phyloP scores from a whole-genome alignment of 2,797 vertebrate genomes.

The Bufotes viridis region DNA sequence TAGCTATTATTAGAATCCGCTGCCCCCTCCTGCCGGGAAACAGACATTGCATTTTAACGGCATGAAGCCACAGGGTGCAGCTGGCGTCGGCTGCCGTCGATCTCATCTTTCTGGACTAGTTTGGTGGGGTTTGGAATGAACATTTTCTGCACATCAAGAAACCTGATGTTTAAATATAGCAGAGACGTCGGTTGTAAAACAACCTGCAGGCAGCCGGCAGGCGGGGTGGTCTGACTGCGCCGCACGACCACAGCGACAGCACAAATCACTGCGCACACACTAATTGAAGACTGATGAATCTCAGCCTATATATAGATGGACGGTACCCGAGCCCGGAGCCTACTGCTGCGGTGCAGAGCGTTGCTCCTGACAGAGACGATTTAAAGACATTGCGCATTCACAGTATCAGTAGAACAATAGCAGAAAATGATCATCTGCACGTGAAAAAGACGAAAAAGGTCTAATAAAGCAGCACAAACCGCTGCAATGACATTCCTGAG shows the following conservation, averaged over 20 bases:
- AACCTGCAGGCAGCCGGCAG: constrained; percentile 14
- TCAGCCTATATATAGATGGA: too few species aligned
- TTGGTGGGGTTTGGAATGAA: constrained; percentile 10
- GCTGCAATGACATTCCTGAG: too few species aligned
- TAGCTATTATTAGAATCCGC: neutral
- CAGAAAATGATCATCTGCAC: too few species aligned
- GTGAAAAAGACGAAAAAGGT: too few species aligned
- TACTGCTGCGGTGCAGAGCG: too few species aligned
- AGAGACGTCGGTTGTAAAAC: constrained; percentile 13
- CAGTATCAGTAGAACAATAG: too few species aligned
- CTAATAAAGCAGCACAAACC: too few species aligned
- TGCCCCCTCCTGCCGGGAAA: neutral
- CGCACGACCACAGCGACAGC: neutral
- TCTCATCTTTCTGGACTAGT: neutral
- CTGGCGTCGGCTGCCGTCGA: neutral
- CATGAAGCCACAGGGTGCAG: neutral
- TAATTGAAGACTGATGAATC: too few species aligned
- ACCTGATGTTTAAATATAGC: constrained; percentile 43
- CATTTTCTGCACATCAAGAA: neutral
- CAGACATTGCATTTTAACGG: constrained; percentile 11
- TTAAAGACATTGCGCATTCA: too few species aligned
- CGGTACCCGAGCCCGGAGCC: too few species aligned
- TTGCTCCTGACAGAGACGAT: too few species aligned
- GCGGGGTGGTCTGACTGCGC: constrained; percentile 11
- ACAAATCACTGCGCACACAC: neutral